These are phyloP conservation scores for Rhabditoides inermis DNA, from an alignment of 2,888 invertebrate species.

Conservation along the genomic window DNA sequence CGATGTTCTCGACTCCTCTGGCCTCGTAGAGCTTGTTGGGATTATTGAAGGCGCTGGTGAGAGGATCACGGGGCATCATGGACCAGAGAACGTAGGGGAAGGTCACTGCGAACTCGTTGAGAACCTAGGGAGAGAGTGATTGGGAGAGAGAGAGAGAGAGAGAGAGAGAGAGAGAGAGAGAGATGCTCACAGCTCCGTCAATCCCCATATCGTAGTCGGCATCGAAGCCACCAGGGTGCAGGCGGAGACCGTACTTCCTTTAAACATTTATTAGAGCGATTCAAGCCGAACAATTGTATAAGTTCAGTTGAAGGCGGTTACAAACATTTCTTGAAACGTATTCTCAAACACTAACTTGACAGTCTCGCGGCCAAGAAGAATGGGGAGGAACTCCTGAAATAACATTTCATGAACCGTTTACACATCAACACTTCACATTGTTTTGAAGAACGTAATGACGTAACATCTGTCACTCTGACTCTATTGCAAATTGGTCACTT, in stretches of 20 bases:
- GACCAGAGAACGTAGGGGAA: slow-evolving; percentile 35
- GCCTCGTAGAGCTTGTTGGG: slow-evolving; percentile 43
- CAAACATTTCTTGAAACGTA: not conserved
- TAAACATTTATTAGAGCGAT: too few relatives aligned
- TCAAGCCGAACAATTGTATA: too few relatives aligned
- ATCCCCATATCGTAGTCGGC: slow-evolving; percentile 62
- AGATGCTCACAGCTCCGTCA: slow-evolving; percentile 68
- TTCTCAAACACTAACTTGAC: slow-evolving; percentile 21
- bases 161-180: too few relatives aligned
- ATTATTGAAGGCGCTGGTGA: slow-evolving; percentile 47
- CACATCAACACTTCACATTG: too few relatives aligned
- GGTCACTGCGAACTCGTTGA: slow-evolving; percentile 40
- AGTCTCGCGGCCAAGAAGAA: slow-evolving; percentile 42
- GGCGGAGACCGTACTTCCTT: slow-evolving; percentile 67
- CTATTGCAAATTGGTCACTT: too few relatives aligned
- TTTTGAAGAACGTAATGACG: too few relatives aligned
- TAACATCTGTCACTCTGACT: too few relatives aligned
- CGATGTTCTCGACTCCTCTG: slow-evolving; percentile 39
- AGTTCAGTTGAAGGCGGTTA: not conserved
- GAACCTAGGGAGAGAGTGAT: not conserved
- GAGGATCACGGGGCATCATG: slow-evolving; percentile 21
- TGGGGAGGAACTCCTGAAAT: slow-evolving; percentile 54
- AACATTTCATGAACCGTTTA: too few relatives aligned
- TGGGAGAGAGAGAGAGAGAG: too few relatives aligned
- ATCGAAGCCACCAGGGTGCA: slow-evolving; percentile 60